phyloP scores from a whole-genome alignment of 2,113 vertebrate species.

The Amphiprion percula region DNA sequence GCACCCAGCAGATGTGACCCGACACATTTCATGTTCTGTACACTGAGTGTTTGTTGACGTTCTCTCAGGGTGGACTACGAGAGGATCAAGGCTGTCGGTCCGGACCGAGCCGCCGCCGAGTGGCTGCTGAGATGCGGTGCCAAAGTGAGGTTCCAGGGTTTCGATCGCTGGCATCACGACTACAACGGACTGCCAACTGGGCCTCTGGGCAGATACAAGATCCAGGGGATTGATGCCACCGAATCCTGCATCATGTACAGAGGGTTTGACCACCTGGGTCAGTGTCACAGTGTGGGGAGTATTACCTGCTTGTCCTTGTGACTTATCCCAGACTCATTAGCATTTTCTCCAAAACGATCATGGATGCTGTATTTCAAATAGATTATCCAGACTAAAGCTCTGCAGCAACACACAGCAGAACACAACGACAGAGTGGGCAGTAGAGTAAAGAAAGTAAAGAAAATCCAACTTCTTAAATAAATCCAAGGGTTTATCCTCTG shows the following conservation, averaged over 20 bases:
- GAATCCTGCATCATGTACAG: slow-evolving; percentile 96
- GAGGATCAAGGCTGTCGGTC: slow-evolving; percentile 89
- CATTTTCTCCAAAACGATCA: background rate
- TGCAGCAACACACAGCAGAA: background rate
- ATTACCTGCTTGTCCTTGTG: slow-evolving; percentile 9
- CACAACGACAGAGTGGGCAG: too few relatives aligned
- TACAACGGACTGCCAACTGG: slow-evolving; percentile 93
- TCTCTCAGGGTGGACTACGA: slow-evolving; percentile 91
- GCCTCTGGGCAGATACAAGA: slow-evolving; percentile 88
- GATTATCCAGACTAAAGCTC: too few relatives aligned
- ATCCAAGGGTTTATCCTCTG: too few relatives aligned
- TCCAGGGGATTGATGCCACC: slow-evolving; percentile 92
- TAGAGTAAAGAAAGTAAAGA: too few relatives aligned
- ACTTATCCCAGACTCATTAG: background rate
- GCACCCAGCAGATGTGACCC: background rate
- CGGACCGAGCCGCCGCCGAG: slow-evolving; percentile 93
- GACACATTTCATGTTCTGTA: background rate
- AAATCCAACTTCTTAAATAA: too few relatives aligned
- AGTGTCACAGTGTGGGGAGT: slow-evolving; percentile 42
- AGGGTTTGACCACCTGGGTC: slow-evolving; percentile 95
- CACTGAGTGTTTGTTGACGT: slow-evolving; percentile 13
- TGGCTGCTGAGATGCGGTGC: slow-evolving; percentile 97
- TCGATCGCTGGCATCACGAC: slow-evolving; percentile 92
- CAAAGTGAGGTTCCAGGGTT: slow-evolving; percentile 89
- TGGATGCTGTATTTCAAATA: rapidly evolving